Conservation (phyloP, 2,113 vertebrate species). For the Platysternon megacephalum region DNA sequence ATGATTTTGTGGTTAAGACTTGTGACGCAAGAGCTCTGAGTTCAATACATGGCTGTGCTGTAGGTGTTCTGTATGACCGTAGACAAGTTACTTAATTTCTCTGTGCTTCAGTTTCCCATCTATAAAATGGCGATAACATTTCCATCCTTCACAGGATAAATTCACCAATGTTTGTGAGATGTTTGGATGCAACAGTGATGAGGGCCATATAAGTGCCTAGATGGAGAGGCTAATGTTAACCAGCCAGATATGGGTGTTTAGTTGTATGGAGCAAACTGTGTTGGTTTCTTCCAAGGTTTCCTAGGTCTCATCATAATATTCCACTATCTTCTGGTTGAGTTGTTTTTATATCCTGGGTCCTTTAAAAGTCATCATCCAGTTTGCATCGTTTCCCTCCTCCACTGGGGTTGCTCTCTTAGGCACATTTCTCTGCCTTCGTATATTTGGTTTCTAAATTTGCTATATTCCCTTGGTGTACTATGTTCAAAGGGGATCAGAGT, state of each 20-base stretch:
- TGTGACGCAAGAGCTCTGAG: background rate
- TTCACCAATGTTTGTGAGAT: background rate
- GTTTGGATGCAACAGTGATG: background rate
- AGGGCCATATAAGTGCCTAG: background rate
- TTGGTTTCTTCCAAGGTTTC: background rate
- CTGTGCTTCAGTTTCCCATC: background rate
- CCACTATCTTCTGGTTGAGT: background rate
- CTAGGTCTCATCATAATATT: background rate
- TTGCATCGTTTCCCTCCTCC: rapidly evolving
- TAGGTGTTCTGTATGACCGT: background rate
- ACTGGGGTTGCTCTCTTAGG: rapidly evolving
- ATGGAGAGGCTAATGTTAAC: background rate
- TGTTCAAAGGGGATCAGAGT: constrained; percentile 30
- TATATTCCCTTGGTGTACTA: background rate
- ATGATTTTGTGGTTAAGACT: background rate
- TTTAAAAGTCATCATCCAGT: background rate
- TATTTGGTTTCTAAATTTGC: background rate
- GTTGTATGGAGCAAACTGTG: rapidly evolving
- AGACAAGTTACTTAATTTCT: background rate
- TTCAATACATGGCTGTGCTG: background rate
- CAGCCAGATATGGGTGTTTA: background rate
- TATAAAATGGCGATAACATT: background rate
- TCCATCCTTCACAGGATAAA: background rate
- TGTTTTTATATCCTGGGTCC: background rate
- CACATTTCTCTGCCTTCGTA: background rate